Conservation (phyloP, 2,888 invertebrate species). For the Parnassius glacialis region DNA sequence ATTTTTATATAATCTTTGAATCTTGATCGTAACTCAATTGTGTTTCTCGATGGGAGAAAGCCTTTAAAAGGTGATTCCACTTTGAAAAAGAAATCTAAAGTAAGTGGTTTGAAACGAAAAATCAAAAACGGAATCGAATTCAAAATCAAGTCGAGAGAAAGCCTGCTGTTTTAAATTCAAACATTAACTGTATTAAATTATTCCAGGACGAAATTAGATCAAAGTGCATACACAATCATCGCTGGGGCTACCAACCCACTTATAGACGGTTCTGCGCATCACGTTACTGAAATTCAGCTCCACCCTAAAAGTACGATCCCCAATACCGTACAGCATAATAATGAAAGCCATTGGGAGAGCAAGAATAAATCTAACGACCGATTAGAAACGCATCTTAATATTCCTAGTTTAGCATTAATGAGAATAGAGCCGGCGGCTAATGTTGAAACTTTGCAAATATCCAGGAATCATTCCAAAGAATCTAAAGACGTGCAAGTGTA, state of each 20-base stretch:
- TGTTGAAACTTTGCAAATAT: constrained; percentile 24
- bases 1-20: no score
- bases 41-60: no score
- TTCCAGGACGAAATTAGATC: constrained; percentile 13
- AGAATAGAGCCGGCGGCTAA: constrained; percentile 34
- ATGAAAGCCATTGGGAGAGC: neutral
- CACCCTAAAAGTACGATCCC: constrained; percentile 30
- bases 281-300: constrained; percentile 37
- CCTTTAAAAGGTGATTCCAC: no score
- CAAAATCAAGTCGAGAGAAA: no score
- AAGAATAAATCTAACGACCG: neutral
- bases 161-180: no score
- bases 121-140: no score
- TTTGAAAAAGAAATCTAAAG: no score
- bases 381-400: neutral
- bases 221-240: constrained; percentile 43
- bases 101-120: no score
- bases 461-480: constrained; percentile 10
- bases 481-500: constrained; percentile 37
- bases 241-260: constrained; percentile 45
- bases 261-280: constrained; percentile 46
- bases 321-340: neutral
- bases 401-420: constrained; percentile 35
- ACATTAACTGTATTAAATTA: no score
- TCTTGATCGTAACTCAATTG: no score